Evolutionary conservation across 2,113 vertebrate genomes (phyloP), one percentile per base, ranked within the genome.

Genomic region (Mirza zaza): DNA sequence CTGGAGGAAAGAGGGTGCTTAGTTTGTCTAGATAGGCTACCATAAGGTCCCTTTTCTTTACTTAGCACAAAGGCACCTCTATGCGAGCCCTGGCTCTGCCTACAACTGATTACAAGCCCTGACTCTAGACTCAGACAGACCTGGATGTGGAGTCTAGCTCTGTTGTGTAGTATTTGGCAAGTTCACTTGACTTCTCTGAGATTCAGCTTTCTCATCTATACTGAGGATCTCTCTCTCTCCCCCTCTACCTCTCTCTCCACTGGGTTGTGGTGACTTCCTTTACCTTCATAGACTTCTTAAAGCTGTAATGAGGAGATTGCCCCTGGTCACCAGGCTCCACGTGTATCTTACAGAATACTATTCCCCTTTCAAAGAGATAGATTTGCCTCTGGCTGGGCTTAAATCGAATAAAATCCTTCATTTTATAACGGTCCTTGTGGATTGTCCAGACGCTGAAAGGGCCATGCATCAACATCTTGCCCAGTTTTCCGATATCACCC

Each of bases 361-460:
- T 97, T 96, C 99, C 99, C 97, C 99, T 99, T 86, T 99, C 98
- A 21, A 99, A 99, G 2, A 99, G 99, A 96, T 99, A 99, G 57
- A 99, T 98, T 84, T 99, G 99, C 70, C 99, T 99, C 97, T 99
- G 99, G 99, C 99, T 99, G 3, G 99, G 99, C 96, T 99, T 99
- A 95, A 99, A 99, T 77, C 99, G 98, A 5, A 99, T 99, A 97
- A 99, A 98, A 97, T 99, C 99, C 98, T 99, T 99, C 95, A 99
- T 99, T 98, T 99, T 99, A 97, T 99, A 99, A 97, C 99, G 99
- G 20, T 99, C 99, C 94, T 99, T 99, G 98, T 99, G 99, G 90
- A 99, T 99, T 0, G 99, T 99, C 99, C 99, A 99, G 52, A 99
- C 99, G 0, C 98, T 99, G 97, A 99, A 99, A 11, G 99, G 99